phyloP scores from a whole-genome alignment of 2,888 invertebrate species.

The Margaritifera margaritifera region DNA sequence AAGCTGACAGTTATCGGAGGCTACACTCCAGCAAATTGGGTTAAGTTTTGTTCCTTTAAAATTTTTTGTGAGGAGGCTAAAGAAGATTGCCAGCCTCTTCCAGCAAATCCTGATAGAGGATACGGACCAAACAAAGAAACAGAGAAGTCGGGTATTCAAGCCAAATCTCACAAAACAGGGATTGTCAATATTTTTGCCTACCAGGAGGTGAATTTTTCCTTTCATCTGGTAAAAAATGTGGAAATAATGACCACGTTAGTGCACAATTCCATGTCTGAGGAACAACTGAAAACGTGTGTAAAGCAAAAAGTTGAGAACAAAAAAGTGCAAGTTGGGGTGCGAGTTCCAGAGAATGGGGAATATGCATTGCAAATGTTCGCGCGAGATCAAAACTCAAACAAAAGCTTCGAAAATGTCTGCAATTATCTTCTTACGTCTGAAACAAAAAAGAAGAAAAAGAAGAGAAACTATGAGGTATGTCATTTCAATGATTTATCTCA shows the following conservation, averaged over 20 bases:
- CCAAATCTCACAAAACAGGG: conserved; percentile 31
- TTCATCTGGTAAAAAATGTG: conserved; percentile 28
- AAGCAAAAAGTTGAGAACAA: conserved; percentile 12
- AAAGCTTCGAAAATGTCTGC: conserved; percentile 27
- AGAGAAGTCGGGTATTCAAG: conserved; percentile 27
- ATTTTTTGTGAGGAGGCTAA: conserved; percentile 31
- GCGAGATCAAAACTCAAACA: conserved; percentile 20
- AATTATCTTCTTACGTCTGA: conserved; percentile 38
- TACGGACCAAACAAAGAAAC: conserved; percentile 40
- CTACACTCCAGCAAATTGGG: conserved; percentile 7
- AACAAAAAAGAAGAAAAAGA: conserved; percentile 17
- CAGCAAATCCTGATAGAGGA: conserved; percentile 38
- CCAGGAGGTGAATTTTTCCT: conserved; percentile 25
- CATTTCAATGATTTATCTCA: too few species aligned
- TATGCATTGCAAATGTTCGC: conserved; percentile 34
- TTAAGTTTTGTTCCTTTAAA: conserved; percentile 37
- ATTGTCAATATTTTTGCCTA: conserved; percentile 24
- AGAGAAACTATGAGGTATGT: conserved; percentile 27
- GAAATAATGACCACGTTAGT: conserved; percentile 28
- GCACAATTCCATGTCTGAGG: conserved; percentile 24
- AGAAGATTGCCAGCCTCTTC: conserved; percentile 35
- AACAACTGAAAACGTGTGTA: conserved; percentile 11
- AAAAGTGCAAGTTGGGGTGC: conserved; percentile 22
- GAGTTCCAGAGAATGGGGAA: conserved; percentile 31
- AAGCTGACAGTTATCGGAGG: conserved; percentile 35